phyloP scores from a whole-genome alignment of 2,888 invertebrate genomes.

The Malachius bipustulatus region DNA sequence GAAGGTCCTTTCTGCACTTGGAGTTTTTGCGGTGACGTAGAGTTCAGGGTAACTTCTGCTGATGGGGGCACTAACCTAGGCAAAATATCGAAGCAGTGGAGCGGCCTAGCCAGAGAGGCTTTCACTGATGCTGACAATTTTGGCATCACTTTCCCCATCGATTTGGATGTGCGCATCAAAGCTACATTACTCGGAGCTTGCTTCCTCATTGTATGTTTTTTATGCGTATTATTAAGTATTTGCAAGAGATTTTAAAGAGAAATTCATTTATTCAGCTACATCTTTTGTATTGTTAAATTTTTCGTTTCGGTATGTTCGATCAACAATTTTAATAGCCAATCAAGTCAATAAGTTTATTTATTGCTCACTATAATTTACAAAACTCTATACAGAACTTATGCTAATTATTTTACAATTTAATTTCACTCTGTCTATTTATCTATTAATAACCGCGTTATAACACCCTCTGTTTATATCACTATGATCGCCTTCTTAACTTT shows the following conservation, averaged over 20 bases:
- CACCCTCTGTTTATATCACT: no score
- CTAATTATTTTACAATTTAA: no score
- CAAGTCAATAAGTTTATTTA: no score
- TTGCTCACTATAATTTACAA: no score
- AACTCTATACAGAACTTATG: background rate
- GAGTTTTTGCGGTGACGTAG: constrained; percentile 70
- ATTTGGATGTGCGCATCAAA: constrained; percentile 76
- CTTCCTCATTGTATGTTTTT: constrained; percentile 61
- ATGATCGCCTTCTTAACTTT: no score
- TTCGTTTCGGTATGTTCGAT: no score
- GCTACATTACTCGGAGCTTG: constrained; percentile 69
- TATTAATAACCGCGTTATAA: no score
- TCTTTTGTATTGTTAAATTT: no score
- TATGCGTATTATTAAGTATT: background rate
- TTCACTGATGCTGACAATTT: constrained; percentile 84
- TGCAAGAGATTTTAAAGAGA: no score
- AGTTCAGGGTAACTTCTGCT: constrained; percentile 67
- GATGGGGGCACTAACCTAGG: constrained; percentile 72
- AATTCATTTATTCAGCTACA: no score
- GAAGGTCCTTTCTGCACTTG: constrained; percentile 73
- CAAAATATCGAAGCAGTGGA: constrained; percentile 83
- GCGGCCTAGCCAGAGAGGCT: constrained; percentile 65
- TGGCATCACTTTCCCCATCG: constrained; percentile 82
- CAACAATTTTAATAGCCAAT: no score
- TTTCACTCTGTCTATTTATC: no score